Conservation (phyloP, 2,113 vertebrate genomes). For the Crypturellus undulatus region DNA sequence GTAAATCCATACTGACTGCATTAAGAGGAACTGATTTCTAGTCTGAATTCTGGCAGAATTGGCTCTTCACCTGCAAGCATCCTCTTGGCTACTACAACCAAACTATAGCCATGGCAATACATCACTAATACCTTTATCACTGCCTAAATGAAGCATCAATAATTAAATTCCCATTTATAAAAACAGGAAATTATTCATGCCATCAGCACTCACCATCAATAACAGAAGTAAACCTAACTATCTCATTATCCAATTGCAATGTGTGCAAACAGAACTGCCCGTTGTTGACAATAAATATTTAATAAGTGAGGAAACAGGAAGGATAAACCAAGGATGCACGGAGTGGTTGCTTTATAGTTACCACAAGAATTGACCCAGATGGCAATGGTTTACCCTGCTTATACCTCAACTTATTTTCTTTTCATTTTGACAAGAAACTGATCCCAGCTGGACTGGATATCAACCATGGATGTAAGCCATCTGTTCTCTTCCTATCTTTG, state of each 20-base stretch:
- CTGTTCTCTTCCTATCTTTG: slow-evolving; percentile 48
- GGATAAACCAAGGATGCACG: slow-evolving; percentile 79
- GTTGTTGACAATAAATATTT: slow-evolving; percentile 85
- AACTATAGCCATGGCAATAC: slow-evolving; percentile 11
- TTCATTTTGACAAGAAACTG: slow-evolving; percentile 37
- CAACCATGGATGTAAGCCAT: slow-evolving; percentile 13
- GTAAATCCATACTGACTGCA: neutral
- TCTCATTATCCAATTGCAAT: slow-evolving; percentile 83
- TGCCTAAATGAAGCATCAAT: slow-evolving; percentile 82
- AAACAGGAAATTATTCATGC: slow-evolving; percentile 83
- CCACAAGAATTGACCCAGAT: slow-evolving; percentile 45
- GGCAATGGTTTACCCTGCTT: slow-evolving; percentile 26
- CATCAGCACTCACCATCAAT: slow-evolving; percentile 76
- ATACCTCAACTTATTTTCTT: slow-evolving; percentile 23
- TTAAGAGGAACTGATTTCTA: neutral
- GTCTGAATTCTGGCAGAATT: neutral
- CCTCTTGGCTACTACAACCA: neutral
- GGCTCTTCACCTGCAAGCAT: neutral
- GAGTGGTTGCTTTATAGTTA: slow-evolving; percentile 23
- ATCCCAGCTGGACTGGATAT: slow-evolving; percentile 29
- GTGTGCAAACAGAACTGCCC: slow-evolving; percentile 83
- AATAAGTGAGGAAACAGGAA: slow-evolving; percentile 78
- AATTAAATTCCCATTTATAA: slow-evolving; percentile 84
- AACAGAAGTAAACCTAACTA: slow-evolving; percentile 79
- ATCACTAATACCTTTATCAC: slow-evolving; percentile 73